These are phyloP conservation scores for Octomys mimax DNA, from an alignment of 2,797 vertebrate species.

Conservation along the genomic window DNA sequence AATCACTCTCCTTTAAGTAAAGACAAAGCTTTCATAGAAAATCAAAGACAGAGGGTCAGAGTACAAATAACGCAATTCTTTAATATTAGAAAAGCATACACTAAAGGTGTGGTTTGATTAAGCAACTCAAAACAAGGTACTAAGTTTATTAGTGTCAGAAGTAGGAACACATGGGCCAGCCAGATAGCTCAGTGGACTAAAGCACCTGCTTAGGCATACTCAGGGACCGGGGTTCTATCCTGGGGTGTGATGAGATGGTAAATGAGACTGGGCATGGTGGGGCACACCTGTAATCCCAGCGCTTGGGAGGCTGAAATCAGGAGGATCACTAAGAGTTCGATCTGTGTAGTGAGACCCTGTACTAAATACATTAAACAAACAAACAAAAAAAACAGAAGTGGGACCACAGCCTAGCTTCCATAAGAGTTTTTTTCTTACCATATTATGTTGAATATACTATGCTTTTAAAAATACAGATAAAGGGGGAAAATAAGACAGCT, in stretches of 20 bases:
- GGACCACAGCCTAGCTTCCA: not conserved
- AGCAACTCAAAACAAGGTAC: not conserved
- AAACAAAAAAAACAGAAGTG: not conserved
- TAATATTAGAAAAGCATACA: not conserved
- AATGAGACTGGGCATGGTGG: too few species aligned
- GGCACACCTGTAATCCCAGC: too few species aligned
- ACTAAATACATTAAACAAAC: too few species aligned
- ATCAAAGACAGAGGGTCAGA: not conserved
- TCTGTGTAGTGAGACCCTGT: too few species aligned
- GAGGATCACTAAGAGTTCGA: too few species aligned
- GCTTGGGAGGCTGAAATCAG: too few species aligned
- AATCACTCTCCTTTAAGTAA: constrained; percentile 30
- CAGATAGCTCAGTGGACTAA: too few species aligned
- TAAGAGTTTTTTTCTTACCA: not conserved
- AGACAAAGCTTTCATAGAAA: not conserved
- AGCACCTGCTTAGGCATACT: too few species aligned
- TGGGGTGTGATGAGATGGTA: too few species aligned
- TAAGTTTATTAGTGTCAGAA: not conserved
- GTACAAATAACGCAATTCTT: not conserved
- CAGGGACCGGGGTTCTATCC: too few species aligned
- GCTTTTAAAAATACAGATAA: not conserved
- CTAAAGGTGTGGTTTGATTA: not conserved
- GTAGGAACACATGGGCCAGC: not conserved
- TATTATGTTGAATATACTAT: not conserved
- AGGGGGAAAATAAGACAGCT: not conserved